A percentile compares a stretch with the other conserved stretches of the same genome.
Evolutionary conservation across 2,888 invertebrate genomes (phyloP).

Genomic region (Ectobius pallidus): DNA sequence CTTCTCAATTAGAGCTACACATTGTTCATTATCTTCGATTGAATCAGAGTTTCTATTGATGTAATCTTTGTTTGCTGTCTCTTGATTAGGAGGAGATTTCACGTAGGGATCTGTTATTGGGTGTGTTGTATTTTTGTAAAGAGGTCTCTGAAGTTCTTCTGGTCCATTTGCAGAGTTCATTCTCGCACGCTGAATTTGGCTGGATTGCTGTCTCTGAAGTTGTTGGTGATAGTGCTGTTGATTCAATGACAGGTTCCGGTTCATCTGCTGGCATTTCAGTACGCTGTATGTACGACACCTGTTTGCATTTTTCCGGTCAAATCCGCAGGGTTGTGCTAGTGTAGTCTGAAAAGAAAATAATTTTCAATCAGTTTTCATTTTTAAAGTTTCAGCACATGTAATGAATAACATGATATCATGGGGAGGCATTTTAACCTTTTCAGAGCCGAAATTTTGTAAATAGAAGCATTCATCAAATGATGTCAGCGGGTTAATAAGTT

Average conservation of each 20-base stretch:
- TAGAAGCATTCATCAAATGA: no score
- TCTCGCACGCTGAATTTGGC: not conserved
- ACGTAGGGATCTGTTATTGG: not conserved
- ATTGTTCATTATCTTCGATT: not conserved
- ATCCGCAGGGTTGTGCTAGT: slow-evolving; percentile 49
- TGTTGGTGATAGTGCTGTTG: not conserved
- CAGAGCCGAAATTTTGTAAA: no score
- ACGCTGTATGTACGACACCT: slow-evolving; percentile 52
- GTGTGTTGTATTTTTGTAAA: not conserved
- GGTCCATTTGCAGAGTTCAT: not conserved
- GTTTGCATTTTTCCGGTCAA: slow-evolving; percentile 36
- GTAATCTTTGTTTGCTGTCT: not conserved
- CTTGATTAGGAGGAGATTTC: no score
- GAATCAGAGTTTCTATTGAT: not conserved
- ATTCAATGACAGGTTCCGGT: not conserved
- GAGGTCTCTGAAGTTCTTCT: not conserved
- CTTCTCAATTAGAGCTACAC: not conserved
- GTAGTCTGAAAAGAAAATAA: slow-evolving; percentile 53
- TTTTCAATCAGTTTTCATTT: no score
- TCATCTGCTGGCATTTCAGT: slow-evolving; percentile 40
- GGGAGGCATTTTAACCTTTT: no score
- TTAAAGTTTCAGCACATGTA: no score
- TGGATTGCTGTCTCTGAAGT: not conserved
- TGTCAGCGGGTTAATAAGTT: no score
- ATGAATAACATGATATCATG: no score